phyloP scores from a whole-genome alignment of 2,888 invertebrate genomes.

The Invenusta paracnida region DNA sequence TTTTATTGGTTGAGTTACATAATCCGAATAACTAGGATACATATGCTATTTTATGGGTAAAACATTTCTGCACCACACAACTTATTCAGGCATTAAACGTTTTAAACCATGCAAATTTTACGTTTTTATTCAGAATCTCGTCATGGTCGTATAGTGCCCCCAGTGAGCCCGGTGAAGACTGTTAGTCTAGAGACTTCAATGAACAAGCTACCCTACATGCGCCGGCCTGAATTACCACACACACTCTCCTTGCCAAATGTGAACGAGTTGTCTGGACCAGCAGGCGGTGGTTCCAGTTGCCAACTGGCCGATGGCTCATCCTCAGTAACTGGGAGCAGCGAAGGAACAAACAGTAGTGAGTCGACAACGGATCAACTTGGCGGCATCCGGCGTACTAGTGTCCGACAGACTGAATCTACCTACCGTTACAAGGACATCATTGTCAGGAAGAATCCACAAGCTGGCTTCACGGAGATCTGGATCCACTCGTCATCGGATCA shows the following conservation, averaged over 20 bases:
- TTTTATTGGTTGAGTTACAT: no score
- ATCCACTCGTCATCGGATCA: conserved; percentile 54
- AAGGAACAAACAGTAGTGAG: background rate
- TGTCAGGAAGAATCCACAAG: conserved; percentile 63
- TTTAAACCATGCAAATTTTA: no score
- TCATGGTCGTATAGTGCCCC: background rate
- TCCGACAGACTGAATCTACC: conserved; percentile 58
- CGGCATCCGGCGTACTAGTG: conserved; percentile 52
- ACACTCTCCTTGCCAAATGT: background rate
- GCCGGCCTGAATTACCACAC: background rate
- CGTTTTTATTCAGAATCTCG: background rate
- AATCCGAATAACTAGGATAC: no score
- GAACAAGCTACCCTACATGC: background rate
- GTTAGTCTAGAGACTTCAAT: background rate
- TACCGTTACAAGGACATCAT: conserved; percentile 64
- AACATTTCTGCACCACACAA: no score
- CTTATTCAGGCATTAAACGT: no score
- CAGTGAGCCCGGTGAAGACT: background rate
- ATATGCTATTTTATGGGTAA: no score
- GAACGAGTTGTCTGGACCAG: no score
- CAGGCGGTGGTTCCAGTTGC: background rate
- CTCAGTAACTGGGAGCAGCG: conserved; percentile 4
- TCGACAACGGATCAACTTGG: background rate
- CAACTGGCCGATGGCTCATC: background rate
- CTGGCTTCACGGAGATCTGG: conserved; percentile 66